Evolutionary conservation across 2,888 invertebrate species (phyloP), one percentile per base, ranked within the genome.

Genomic region (Deilephila elpenor): DNA sequence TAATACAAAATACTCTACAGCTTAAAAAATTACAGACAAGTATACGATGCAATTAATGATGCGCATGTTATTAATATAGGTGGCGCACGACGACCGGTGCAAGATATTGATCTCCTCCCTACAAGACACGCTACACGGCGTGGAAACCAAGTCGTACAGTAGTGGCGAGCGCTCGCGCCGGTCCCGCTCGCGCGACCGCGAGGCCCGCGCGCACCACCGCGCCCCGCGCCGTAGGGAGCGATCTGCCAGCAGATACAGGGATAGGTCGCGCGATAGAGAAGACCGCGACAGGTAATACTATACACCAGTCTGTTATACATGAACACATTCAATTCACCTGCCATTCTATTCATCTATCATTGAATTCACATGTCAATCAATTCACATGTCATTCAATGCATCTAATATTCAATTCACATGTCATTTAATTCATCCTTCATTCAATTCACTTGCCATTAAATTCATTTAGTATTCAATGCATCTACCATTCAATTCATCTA

Each of bases 141-240:
- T 99, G 19, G 99, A 99, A 95, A 98, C 98, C 59, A 99, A 99
- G 94, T 99, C 99, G 81, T 99, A 99, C 89, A 98, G 98, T 80
- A 96, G 96, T 61, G 89, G 86, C 72, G 89, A 93, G 76, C 84
- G 93, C 1, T 86, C 89, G 19, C 89, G 92, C 0, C 92, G 95
- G 17, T 96, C 96, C 0, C 90, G 96, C 0, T 90, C 90, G 3
- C 84, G 92, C 11, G 88, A 90, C 85, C 60, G 94, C 76, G 84
- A 91, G 81, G 82, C 90, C 74, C 81, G 90, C 75, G 82, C 87
- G 32, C 88, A 93, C 77, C 93, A 92, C 84, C 88, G 92, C 79
- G 88, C 93, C 71, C 92, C 93, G 79, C 79, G 93, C 1, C 89
- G 93, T 59, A 88, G 94, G 62, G 93, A 93, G 44, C 89, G 94